Base-by-base conservation (phyloP, 2,888 invertebrate genomes). In the Idaea aversata region DNA sequence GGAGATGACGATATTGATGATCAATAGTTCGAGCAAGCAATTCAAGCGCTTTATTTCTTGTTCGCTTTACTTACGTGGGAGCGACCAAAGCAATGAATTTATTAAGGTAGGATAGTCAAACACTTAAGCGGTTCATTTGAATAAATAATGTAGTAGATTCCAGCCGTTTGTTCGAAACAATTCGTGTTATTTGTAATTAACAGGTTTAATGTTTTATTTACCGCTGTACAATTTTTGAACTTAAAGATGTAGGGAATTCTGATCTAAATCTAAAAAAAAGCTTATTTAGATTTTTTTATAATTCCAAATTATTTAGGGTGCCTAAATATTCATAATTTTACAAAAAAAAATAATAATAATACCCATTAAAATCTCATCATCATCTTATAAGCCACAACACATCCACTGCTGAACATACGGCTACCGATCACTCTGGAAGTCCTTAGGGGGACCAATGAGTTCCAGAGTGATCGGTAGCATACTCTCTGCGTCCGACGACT, bases 41-140 rank as follows among this genome's bases (percentile, higher is more conserved):
- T 47, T 47, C 13, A 47, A 47, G 47, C 47, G 47, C 10, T 47
- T 47, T 47, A 2, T 6, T 47, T 47, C 47, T 47, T 13, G 47
- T 10, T 47, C 47, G 47, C 47, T 47, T 47, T 47, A 47, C 47
- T 63, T 62, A 67, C 63, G 61, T 61, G 67, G 65, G 61, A 15
- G 36, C 57, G 59, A 63, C 63, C 59, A 65, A 69, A 69, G 66
- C 67, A 63, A 69, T 71, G 71, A 73, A 73, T 73, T 71, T 71
- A 71, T 73, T 66, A 71, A 65, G 64, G 65, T 67, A 38, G 69
- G 69, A 69, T 70, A 72, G 69, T 66, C 65, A 65, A 70, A 68
- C 69, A 68, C 70, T 73, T 69, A 72, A 68, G 64, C 59, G 68
- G 65, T 66, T 68, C 70, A 65, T 67, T 65, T 73, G 68, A 73